Evolutionary conservation across 2,888 invertebrate species (phyloP).

Genomic region (Erpobdella octoculata): DNA sequence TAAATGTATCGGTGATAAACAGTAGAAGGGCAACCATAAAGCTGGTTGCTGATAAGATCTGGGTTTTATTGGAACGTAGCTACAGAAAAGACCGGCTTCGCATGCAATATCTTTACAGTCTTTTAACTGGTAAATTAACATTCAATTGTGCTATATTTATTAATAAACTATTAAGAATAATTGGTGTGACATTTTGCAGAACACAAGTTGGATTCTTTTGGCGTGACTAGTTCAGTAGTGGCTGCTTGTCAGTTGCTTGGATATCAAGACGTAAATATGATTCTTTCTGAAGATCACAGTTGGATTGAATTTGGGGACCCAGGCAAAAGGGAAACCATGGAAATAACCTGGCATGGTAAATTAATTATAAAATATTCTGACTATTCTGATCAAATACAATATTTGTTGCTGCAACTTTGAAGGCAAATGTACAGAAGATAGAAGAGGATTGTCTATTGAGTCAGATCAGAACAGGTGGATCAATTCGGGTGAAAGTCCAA

Average conservation of each 20-base stretch:
- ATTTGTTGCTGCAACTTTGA: no score
- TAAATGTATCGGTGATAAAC: not conserved
- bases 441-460: not conserved
- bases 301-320: slow-evolving; percentile 13
- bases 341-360: slow-evolving; percentile 23
- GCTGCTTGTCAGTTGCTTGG: slow-evolving; percentile 2
- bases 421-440: not conserved
- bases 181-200: not conserved
- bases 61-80: slow-evolving; percentile 5
- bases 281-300: slow-evolving; percentile 16
- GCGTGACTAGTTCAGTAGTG: slow-evolving; percentile 13
- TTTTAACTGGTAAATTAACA: not conserved
- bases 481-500: not conserved
- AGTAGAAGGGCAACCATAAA: not conserved
- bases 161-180: not conserved
- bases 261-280: slow-evolving; percentile 11
- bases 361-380: not conserved
- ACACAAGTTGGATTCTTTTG: slow-evolving; percentile 6
- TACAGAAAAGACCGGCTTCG: slow-evolving; percentile 17
- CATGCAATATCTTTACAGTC: slow-evolving; percentile 21
- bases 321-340: not conserved
- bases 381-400: not conserved
- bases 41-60: not conserved
- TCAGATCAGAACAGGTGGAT: not conserved
- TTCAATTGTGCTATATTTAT: not conserved